Evolutionary conservation across 2,797 vertebrate genomes (phyloP).

Genomic region (Gymnocypris eckloni): DNA sequence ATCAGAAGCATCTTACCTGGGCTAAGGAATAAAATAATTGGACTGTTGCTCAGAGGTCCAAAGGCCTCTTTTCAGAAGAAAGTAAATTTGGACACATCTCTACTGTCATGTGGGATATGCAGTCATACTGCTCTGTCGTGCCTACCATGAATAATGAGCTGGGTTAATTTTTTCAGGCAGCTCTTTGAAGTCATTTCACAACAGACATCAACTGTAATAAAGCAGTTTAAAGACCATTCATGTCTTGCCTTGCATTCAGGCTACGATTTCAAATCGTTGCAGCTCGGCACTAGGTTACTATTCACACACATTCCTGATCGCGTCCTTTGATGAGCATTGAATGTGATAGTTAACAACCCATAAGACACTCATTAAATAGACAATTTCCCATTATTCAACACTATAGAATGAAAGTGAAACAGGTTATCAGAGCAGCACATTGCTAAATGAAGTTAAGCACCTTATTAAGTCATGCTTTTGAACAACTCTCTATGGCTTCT

Average conservation of each 20-base stretch:
- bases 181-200: conserved; percentile 14
- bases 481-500: conserved; percentile 44
- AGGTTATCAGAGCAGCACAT: conserved; percentile 35
- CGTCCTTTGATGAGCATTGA: conserved; percentile 35
- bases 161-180: conserved; percentile 52
- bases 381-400: conserved; percentile 38
- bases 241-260: neutral
- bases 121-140: neutral
- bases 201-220: conserved; percentile 14
- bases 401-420: conserved; percentile 27
- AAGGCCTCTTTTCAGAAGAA: no score
- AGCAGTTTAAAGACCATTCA: neutral
- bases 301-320: conserved; percentile 25
- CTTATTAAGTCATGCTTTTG: conserved; percentile 40
- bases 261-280: neutral
- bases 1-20: no score
- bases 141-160: conserved; percentile 18
- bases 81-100: neutral
- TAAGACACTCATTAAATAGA: conserved; percentile 47
- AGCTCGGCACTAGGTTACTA: conserved; percentile 21
- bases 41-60: no score
- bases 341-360: conserved; percentile 32
- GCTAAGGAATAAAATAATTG: no score
- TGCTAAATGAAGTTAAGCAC: conserved; percentile 44
- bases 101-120: neutral